A percentile compares a stretch with the other conserved stretches of the same genome.
These are phyloP conservation scores for Drosophila mercatorum DNA, from an alignment of 2,888 invertebrate species.

Conservation along the genomic window DNA sequence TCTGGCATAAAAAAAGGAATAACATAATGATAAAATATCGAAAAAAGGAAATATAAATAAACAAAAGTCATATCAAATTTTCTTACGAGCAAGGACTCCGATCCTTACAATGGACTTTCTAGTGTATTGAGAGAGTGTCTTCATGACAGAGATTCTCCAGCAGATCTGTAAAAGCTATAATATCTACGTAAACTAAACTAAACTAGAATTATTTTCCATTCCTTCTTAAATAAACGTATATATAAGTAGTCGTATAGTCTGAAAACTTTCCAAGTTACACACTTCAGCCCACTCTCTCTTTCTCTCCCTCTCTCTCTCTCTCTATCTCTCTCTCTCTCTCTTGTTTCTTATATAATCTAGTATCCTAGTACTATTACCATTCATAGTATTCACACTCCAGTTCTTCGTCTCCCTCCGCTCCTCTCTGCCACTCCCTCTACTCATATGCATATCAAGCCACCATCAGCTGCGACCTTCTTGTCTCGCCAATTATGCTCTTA, in stretches of 20 bases:
- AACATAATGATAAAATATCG: background rate
- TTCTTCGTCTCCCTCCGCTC: background rate
- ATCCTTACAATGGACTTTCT: no score
- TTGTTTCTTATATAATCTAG: no score
- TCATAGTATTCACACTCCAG: no score
- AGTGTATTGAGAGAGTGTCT: no score
- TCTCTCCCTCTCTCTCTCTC: no score
- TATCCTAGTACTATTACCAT: no score
- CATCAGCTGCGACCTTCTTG: constrained; percentile 19
- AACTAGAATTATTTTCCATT: background rate
- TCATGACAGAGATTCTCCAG: no score
- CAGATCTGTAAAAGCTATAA: no score
- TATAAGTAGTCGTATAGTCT: no score
- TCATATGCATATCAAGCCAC: background rate
- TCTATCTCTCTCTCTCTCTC: no score
- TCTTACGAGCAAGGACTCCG: background rate
- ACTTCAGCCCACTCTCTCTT: no score
- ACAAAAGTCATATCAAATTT: background rate
- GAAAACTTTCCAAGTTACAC: no score
- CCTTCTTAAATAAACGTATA: background rate
- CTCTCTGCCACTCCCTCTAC: background rate
- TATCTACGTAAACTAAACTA: background rate
- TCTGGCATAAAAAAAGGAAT: constrained; percentile 1
- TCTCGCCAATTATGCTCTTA: constrained; percentile 22
- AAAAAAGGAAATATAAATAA: background rate